A percentile compares a stretch with the other conserved stretches of the same genome.
phyloP scores from a whole-genome alignment of 2,797 vertebrate species.

The Betta splendens region DNA sequence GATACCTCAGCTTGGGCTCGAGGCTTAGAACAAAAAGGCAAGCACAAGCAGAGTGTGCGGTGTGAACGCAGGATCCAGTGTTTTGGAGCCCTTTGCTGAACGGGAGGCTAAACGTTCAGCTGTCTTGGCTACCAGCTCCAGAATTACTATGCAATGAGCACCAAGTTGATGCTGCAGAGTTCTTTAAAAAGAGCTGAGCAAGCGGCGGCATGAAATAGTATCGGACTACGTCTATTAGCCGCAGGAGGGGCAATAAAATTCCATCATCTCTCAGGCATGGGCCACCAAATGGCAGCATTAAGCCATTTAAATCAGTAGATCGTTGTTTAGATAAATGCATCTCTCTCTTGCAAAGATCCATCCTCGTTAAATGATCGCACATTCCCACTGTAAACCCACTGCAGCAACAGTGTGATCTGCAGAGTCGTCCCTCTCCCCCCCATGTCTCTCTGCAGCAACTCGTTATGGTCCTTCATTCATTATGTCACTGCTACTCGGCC shows the following conservation, averaged over 20 bases:
- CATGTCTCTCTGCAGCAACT: constrained; percentile 6
- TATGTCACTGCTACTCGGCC: background rate
- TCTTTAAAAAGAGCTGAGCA: constrained; percentile 37
- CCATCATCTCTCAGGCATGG: constrained; percentile 32
- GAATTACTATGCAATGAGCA: background rate
- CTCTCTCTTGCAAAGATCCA: background rate
- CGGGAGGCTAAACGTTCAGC: too few relatives aligned
- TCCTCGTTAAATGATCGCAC: too few relatives aligned
- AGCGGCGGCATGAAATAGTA: constrained; percentile 13
- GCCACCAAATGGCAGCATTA: constrained; percentile 11
- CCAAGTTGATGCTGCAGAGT: background rate
- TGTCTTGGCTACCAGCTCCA: background rate
- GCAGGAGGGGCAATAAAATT: constrained; percentile 32
- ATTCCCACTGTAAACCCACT: too few relatives aligned
- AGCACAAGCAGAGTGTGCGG: too few relatives aligned
- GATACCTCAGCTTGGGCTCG: too few relatives aligned
- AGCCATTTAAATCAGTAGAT: constrained; percentile 24
- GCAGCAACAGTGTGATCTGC: constrained; percentile 3
- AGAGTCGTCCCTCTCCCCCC: constrained; percentile 6
- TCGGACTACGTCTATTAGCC: constrained; percentile 25
- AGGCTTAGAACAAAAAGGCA: too few relatives aligned
- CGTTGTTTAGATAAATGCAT: constrained; percentile 24
- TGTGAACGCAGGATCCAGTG: too few relatives aligned
- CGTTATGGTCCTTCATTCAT: background rate
- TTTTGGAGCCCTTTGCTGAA: too few relatives aligned